phyloP scores from a whole-genome alignment of 2,113 vertebrate genomes.

The Patagioenas fasciata region DNA sequence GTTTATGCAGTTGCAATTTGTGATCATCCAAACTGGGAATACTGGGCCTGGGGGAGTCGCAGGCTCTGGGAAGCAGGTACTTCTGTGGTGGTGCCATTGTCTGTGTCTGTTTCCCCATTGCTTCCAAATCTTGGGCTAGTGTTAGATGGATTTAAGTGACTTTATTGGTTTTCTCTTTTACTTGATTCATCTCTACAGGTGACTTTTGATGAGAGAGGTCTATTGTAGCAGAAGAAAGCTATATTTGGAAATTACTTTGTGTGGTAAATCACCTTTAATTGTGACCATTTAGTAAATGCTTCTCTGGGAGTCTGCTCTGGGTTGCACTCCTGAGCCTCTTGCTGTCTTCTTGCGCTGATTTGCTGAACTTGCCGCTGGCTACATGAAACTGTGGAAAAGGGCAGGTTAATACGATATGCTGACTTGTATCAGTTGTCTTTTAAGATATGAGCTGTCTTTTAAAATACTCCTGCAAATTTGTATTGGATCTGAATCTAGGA shows the following conservation, averaged over 20 bases:
- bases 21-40: accelerated
- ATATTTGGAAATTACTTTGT: accelerated
- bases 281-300: accelerated
- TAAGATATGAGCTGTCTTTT: neutral
- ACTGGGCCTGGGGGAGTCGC: neutral
- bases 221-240: neutral
- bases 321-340: accelerated
- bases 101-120: accelerated
- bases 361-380: neutral
- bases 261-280: neutral
- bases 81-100: accelerated
- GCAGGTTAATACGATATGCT: accelerated
- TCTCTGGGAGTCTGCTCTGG: neutral
- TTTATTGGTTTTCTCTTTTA: neutral
- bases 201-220: neutral
- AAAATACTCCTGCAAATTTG: neutral
- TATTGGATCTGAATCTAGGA: neutral
- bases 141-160: neutral
- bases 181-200: neutral
- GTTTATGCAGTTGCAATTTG: accelerated
- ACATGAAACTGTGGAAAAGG: accelerated
- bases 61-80: accelerated
- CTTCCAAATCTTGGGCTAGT: accelerated
- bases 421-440: neutral
- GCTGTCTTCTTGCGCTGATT: accelerated